Percentiles rank a stretch among this genome's conserved stretches.
Conservation (phyloP, 1,140 invertebrate genomes). For the Paramacrobiotus metropolitanus region DNA sequence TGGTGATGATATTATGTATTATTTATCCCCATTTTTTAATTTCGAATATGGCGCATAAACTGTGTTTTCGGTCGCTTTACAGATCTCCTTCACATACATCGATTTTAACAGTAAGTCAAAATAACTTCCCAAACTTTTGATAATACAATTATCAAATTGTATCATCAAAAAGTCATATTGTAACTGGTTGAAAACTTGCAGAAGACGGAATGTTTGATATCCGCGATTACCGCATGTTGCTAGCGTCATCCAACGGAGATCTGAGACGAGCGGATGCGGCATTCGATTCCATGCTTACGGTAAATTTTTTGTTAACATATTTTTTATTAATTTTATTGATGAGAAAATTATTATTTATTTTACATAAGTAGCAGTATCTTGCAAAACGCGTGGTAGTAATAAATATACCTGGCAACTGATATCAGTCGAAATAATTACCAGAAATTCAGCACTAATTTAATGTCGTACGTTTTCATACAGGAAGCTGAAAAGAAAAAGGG, state of each 20-base stretch:
- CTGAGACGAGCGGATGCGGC: constrained; percentile 16
- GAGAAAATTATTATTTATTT: not conserved
- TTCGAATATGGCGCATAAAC: no score
- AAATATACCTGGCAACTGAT: no score
- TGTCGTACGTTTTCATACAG: no score
- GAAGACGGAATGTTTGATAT: constrained; percentile 19
- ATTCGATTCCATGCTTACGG: constrained; percentile 17
- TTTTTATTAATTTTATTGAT: not conserved
- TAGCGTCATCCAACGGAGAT: constrained; percentile 16
- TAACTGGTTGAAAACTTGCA: constrained; percentile 8
- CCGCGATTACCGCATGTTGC: constrained; percentile 19
- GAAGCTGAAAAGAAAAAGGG: not conserved
- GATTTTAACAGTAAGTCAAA: constrained; percentile 17
- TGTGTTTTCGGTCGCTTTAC: no score
- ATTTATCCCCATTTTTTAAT: no score
- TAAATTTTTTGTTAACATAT: constrained; percentile 12
- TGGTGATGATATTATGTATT: no score
- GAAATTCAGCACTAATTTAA: no score
- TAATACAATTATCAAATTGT: no score
- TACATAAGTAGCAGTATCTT: no score
- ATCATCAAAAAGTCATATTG: no score
- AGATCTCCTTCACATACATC: constrained; percentile 17
- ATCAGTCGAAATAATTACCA: no score
- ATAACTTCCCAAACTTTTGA: not conserved
- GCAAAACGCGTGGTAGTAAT: no score